These are phyloP conservation scores for Mastacembelus armatus DNA, from an alignment of 2,797 vertebrate genomes.

Conservation along the genomic window DNA sequence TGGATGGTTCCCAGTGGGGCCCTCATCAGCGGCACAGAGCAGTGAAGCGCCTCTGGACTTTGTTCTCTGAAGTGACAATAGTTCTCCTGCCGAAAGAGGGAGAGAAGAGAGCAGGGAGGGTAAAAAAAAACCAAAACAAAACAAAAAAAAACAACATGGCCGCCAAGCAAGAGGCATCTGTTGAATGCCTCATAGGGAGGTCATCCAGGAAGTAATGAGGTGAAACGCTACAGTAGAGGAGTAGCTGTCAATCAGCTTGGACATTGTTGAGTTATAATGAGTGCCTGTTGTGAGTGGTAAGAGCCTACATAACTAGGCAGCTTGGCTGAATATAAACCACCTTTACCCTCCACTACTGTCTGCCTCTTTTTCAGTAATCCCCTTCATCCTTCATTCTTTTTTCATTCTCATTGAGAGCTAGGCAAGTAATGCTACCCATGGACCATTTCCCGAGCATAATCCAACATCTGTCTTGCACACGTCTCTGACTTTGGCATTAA, in stretches of 20 bases:
- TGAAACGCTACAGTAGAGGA: slow-evolving; percentile 49
- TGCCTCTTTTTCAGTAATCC: slow-evolving; percentile 49
- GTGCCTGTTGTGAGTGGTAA: slow-evolving; percentile 50
- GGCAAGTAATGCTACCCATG: slow-evolving; percentile 56
- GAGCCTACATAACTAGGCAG: slow-evolving; percentile 53
- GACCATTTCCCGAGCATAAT: slow-evolving; percentile 71
- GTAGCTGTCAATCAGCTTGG: slow-evolving; percentile 65
- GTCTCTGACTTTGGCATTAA: slow-evolving; percentile 59
- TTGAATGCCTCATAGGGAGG: slow-evolving; percentile 57
- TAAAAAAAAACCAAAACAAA: no score
- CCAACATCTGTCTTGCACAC: slow-evolving; percentile 75
- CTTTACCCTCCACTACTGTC: slow-evolving; percentile 44
- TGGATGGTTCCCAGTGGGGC: slow-evolving; percentile 67
- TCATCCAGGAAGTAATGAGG: slow-evolving; percentile 73
- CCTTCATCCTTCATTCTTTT: slow-evolving; percentile 41
- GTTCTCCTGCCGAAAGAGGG: slow-evolving; percentile 45
- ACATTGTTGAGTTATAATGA: slow-evolving; percentile 62
- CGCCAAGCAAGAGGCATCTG: slow-evolving; percentile 50
- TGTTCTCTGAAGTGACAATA: slow-evolving; percentile 65
- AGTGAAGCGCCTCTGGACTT: slow-evolving; percentile 63
- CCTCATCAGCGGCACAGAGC: slow-evolving; percentile 62
- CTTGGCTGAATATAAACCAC: slow-evolving; percentile 48
- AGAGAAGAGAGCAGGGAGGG: slow-evolving; percentile 27
- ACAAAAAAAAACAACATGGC: slow-evolving; percentile 74
- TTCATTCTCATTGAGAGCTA: slow-evolving; percentile 41